phyloP scores from a whole-genome alignment of 2,888 invertebrate genomes.

The Thysanoteuthis rhombus region DNA sequence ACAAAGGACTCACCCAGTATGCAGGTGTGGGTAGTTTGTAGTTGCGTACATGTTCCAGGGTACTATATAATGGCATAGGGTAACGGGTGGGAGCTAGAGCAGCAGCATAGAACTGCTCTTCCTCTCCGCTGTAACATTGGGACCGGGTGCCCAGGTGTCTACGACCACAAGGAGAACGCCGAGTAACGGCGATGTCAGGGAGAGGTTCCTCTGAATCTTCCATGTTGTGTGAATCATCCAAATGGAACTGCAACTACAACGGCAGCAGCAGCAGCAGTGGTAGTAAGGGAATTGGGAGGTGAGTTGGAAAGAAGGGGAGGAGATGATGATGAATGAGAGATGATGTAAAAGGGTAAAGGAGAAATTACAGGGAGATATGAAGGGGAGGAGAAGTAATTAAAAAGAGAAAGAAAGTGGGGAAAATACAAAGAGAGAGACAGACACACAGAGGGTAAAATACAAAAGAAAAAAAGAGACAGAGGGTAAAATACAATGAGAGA shows the following conservation, averaged over 20 bases:
- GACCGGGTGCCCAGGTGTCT: not conserved
- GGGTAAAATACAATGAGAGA: not conserved
- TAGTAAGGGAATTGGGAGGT: not conserved
- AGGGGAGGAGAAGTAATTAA: not conserved
- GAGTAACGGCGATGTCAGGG: not conserved
- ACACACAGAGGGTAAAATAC: not conserved
- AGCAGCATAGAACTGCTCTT: not conserved
- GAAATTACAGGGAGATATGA: not conserved
- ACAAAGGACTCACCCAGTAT: not conserved
- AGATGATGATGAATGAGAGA: not conserved
- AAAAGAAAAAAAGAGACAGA: not conserved
- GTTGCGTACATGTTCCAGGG: conserved; percentile 12
- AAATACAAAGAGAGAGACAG: no score
- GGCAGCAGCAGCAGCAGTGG: not conserved
- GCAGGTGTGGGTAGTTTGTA: not conserved
- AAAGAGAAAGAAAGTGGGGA: no score
- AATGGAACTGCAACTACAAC: not conserved
- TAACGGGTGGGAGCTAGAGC: not conserved
- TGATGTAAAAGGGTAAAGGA: not conserved
- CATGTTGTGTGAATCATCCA: conserved; percentile 12
- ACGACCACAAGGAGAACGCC: not conserved
- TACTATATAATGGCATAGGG: not conserved
- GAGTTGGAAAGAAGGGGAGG: not conserved
- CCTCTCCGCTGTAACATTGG: not conserved
- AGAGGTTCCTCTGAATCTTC: not conserved